phyloP scores from a whole-genome alignment of 1,140 invertebrate species.

The Drosophila lini region DNA sequence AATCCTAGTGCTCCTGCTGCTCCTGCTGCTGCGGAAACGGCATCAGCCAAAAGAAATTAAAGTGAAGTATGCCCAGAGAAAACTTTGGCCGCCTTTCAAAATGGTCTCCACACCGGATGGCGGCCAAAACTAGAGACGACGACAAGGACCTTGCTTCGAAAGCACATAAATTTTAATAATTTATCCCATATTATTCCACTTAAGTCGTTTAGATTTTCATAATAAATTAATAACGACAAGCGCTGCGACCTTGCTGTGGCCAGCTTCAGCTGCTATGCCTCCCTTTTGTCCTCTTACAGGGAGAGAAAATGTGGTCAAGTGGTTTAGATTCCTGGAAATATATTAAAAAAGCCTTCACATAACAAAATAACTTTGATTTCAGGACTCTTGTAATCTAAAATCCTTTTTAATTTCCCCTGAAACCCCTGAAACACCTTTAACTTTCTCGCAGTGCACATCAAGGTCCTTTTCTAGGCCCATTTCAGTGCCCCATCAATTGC shows the following conservation, averaged over 20 bases:
- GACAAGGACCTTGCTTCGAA: slow-evolving; percentile 53
- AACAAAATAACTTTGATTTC: background rate
- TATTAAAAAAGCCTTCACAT: background rate
- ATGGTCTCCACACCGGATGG: slow-evolving; percentile 42
- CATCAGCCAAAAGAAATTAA: slow-evolving; percentile 69
- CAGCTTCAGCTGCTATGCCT: background rate
- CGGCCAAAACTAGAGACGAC: slow-evolving; percentile 36
- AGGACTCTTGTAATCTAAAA: too few species aligned
- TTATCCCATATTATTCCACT: slow-evolving; percentile 83
- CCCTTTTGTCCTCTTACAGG: background rate
- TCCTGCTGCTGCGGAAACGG: slow-evolving; percentile 6
- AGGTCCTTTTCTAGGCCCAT: slow-evolving; percentile 16
- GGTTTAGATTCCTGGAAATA: background rate
- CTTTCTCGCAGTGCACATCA: slow-evolving; percentile 5
- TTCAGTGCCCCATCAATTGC: slow-evolving; percentile 56
- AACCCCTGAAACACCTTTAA: background rate
- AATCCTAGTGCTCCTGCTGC: slow-evolving; percentile 1
- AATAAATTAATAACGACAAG: slow-evolving; percentile 81
- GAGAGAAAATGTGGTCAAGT: slow-evolving; percentile 20
- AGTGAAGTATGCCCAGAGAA: slow-evolving; percentile 62
- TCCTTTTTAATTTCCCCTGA: too few species aligned
- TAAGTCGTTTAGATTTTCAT: slow-evolving; percentile 83
- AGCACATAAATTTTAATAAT: slow-evolving; percentile 83
- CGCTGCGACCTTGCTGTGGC: slow-evolving; percentile 53
- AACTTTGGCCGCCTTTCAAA: slow-evolving; percentile 75